A percentile compares a stretch with the other conserved stretches of the same genome.
Conservation (phyloP, 2,888 invertebrate genomes). For the Leistus spinibarbis region DNA sequence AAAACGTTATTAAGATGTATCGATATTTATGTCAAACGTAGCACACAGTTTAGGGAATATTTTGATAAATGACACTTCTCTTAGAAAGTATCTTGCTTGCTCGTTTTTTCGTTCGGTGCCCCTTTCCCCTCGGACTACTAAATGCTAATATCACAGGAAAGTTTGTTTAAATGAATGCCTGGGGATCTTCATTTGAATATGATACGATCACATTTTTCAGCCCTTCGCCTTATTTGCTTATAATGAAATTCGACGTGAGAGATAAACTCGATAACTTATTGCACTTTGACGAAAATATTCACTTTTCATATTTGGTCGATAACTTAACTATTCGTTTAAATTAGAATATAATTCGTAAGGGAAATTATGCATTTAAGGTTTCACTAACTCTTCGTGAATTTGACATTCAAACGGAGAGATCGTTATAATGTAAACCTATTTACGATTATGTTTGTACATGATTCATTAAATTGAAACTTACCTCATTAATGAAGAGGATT, state of each 20-base stretch:
- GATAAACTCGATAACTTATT: slow-evolving; percentile 1
- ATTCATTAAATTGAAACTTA: too few relatives aligned
- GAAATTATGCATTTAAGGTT: too few relatives aligned
- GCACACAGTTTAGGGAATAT: slow-evolving; percentile 36
- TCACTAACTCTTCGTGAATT: too few relatives aligned
- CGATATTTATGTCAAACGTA: slow-evolving; percentile 38
- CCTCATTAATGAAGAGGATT: too few relatives aligned
- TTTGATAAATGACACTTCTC: slow-evolving; percentile 36
- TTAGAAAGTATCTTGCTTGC: slow-evolving; percentile 8
- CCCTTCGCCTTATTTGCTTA: background rate
- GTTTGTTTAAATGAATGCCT: slow-evolving; percentile 9
- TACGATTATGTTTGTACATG: too few relatives aligned
- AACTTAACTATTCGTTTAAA: background rate
- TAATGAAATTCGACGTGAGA: background rate
- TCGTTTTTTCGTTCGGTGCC: too few relatives aligned
- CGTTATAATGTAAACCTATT: too few relatives aligned
- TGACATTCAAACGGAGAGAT: too few relatives aligned
- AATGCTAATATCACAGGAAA: slow-evolving; percentile 30
- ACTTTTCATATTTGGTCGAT: slow-evolving; percentile 10
- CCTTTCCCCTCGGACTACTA: background rate
- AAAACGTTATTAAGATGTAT: slow-evolving; percentile 37
- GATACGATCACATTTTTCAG: background rate
- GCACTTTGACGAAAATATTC: background rate
- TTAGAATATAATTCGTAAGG: background rate
- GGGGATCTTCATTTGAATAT: background rate